A percentile compares a stretch with the other conserved stretches of the same genome.
These are phyloP conservation scores for Prionailurus viverrinus DNA, from an alignment of 2,113 vertebrate genomes.

Conservation along the genomic window DNA sequence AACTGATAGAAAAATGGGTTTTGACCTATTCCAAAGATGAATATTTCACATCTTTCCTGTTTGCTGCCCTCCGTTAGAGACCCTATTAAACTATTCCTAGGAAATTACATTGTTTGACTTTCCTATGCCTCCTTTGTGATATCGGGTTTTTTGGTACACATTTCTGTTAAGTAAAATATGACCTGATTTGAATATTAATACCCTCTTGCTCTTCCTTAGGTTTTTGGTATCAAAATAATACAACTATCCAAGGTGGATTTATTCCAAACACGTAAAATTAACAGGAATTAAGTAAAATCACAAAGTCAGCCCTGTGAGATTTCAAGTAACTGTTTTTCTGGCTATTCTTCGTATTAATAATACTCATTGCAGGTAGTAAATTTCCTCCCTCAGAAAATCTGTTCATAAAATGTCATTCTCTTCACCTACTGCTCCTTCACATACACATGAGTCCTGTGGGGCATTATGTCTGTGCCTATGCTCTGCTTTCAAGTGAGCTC, in stretches of 20 bases:
- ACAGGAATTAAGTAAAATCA: neutral
- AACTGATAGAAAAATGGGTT: neutral
- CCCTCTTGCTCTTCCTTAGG: neutral
- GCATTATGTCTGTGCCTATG: neutral
- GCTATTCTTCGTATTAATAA: neutral
- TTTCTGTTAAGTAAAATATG: neutral
- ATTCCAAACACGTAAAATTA: neutral
- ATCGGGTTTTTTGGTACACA: neutral
- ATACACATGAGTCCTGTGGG: neutral
- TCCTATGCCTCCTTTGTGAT: neutral
- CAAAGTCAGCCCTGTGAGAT: neutral
- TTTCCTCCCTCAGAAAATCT: conserved; percentile 45
- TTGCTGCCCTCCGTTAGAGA: neutral
- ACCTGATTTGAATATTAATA: neutral
- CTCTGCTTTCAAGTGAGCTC: conserved; percentile 51
- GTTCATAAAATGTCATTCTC: conserved; percentile 33
- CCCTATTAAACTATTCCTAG: neutral
- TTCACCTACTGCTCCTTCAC: neutral
- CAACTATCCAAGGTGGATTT: neutral
- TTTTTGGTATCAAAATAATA: conserved; percentile 16
- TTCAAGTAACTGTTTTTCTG: neutral
- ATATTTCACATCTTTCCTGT: neutral
- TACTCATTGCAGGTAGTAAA: neutral
- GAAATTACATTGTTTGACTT: neutral
- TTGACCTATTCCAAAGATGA: neutral